A percentile compares a stretch with the other conserved stretches of the same genome.
Conservation (phyloP, 1,140 invertebrate species). For the Contarinia nasturtii region DNA sequence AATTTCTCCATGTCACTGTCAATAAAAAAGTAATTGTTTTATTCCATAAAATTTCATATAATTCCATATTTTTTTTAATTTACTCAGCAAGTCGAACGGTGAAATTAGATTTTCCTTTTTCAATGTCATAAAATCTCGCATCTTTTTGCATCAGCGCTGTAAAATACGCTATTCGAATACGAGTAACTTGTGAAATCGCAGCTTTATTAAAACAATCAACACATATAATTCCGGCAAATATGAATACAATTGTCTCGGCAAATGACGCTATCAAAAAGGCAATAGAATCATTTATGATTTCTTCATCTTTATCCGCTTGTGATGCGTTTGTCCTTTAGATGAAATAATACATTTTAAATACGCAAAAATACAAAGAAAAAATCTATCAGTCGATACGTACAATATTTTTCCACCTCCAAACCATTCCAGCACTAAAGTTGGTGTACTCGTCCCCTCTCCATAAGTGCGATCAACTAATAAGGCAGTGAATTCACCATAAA, state of each 20-base stretch:
- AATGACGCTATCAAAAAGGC: constrained; percentile 39
- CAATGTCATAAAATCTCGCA: constrained; percentile 75
- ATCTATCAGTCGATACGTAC: constrained; percentile 36
- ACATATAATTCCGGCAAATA: constrained; percentile 38
- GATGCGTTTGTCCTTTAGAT: constrained; percentile 27
- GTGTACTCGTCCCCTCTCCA: constrained; percentile 21
- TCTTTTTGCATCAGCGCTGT: constrained; percentile 66
- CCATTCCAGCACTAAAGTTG: constrained; percentile 20
- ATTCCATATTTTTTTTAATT: too few relatives aligned
- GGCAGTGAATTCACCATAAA: constrained; percentile 49
- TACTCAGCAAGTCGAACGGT: constrained; percentile 73
- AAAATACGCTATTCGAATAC: constrained; percentile 49
- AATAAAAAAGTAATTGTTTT: too few relatives aligned
- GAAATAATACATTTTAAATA: too few relatives aligned
- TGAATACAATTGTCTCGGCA: constrained; percentile 34
- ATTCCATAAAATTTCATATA: too few relatives aligned
- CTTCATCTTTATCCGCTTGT: constrained; percentile 31
- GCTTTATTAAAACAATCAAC: constrained; percentile 44
- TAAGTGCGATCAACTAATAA: constrained; percentile 33
- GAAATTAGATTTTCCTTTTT: constrained; percentile 67
- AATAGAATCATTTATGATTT: constrained; percentile 39
- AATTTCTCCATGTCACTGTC: too few relatives aligned
- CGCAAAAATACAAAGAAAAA: too few relatives aligned
- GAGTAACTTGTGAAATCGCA: constrained; percentile 40
- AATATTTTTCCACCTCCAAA: constrained; percentile 29